A percentile compares a stretch with the other conserved stretches of the same genome.
These are phyloP conservation scores for Lepidocyrtinus sp. DNA, from an alignment of 2,888 invertebrate species.

Conservation along the genomic window DNA sequence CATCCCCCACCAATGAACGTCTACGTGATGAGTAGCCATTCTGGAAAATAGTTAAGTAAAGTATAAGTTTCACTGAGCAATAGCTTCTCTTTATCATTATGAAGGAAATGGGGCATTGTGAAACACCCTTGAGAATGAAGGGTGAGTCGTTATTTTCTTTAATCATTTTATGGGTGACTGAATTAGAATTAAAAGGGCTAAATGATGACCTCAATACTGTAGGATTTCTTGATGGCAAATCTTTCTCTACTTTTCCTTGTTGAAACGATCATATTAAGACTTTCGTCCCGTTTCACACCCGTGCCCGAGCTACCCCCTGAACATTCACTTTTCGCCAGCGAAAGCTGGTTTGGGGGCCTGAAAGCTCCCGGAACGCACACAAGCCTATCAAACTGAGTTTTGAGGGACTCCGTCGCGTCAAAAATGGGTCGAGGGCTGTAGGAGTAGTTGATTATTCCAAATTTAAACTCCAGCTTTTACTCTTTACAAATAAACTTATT, in stretches of 20 bases:
- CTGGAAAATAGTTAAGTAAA: conserved; percentile 75
- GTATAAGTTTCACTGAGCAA: no score
- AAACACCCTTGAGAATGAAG: not conserved
- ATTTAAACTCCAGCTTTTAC: conserved; percentile 70
- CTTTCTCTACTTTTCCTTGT: conserved; percentile 95
- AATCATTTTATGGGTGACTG: no score
- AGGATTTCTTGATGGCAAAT: conserved; percentile 97
- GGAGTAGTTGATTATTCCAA: conserved; percentile 69
- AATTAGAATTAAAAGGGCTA: no score
- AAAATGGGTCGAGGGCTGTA: conserved; percentile 67
- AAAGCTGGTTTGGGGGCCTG: conserved; percentile 20
- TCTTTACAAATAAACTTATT: not conserved
- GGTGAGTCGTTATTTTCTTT: not conserved
- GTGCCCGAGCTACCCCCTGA: not conserved
- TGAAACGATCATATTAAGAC: conserved; percentile 83
- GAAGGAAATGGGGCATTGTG: conserved; percentile 11
- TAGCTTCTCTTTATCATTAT: not conserved
- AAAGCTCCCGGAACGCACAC: conserved; percentile 25
- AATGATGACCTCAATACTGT: conserved; percentile 96
- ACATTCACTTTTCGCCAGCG: conserved; percentile 19
- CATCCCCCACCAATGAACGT: conserved; percentile 97
- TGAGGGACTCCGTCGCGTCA: conserved; percentile 59
- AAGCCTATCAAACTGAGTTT: conserved; percentile 49
- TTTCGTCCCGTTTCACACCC: conserved; percentile 32
- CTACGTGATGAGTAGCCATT: conserved; percentile 97